Conservation (phyloP, 2,797 vertebrate genomes). For the Protonibea diacanthus region DNA sequence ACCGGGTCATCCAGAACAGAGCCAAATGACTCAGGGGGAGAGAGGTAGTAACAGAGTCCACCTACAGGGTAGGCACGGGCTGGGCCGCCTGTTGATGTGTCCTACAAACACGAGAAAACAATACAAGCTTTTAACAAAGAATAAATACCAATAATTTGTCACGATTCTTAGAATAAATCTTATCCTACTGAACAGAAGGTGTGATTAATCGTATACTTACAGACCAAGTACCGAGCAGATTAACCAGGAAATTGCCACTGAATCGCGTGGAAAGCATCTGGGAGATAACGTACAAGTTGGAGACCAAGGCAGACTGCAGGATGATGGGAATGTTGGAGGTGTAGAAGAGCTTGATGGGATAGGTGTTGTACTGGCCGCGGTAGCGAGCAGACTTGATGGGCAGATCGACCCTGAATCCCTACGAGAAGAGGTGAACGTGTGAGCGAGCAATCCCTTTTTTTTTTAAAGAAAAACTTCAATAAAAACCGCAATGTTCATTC, state of each 20-base stretch:
- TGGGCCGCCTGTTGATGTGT: constrained; percentile 91
- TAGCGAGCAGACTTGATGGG: constrained; percentile 99
- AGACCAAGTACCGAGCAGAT: constrained; percentile 98
- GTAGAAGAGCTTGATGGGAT: constrained; percentile 99
- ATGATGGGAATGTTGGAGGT: constrained; percentile 99
- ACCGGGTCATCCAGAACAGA: constrained; percentile 96
- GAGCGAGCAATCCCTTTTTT: neutral
- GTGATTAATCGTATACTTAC: constrained; percentile 85
- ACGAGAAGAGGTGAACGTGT: constrained; percentile 23
- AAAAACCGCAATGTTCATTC: neutral
- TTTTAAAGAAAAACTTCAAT: neutral
- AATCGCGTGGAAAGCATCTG: constrained; percentile 99
- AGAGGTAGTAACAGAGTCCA: constrained; percentile 97
- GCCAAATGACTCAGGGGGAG: constrained; percentile 96
- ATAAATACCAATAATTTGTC: neutral
- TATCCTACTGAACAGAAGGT: neutral
- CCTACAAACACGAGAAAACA: constrained; percentile 81
- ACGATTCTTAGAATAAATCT: neutral
- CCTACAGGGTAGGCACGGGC: constrained; percentile 97
- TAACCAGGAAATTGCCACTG: constrained; percentile 96
- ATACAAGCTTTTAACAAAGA: constrained; percentile 5
- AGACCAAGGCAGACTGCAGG: constrained; percentile 97
- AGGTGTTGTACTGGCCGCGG: constrained; percentile 98
- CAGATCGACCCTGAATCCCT: constrained; percentile 99
- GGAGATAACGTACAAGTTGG: constrained; percentile 98